Evolutionary conservation across 2,797 vertebrate genomes (phyloP).

Genomic region (Chelmon rostratus): DNA sequence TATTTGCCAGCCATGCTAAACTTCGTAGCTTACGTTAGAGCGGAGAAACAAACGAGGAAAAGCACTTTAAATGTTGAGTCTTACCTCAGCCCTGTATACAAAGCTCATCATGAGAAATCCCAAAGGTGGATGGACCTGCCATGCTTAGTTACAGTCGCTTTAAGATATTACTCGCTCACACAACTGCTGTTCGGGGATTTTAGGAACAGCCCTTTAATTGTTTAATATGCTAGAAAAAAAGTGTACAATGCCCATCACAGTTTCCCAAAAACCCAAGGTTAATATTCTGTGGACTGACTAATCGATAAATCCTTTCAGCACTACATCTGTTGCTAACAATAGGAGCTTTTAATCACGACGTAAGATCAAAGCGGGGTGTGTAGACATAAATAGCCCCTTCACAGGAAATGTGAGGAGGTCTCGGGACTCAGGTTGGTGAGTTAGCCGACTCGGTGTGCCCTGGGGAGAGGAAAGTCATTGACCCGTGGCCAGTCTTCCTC

Average conservation of each 20-base stretch:
- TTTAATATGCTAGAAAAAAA: constrained; percentile 1
- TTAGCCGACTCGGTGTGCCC: constrained; percentile 37
- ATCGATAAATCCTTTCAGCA: neutral
- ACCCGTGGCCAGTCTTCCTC: constrained; percentile 60
- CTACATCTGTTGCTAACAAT: neutral
- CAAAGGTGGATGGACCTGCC: neutral
- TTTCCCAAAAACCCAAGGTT: neutral
- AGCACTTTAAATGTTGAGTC: neutral
- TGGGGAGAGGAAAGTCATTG: constrained; percentile 46
- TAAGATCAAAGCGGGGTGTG: neutral
- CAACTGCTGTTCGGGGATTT: neutral
- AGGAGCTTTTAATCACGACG: neutral
- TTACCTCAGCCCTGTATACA: neutral
- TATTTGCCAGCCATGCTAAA: neutral
- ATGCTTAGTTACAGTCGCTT: neutral
- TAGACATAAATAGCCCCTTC: constrained; percentile 28
- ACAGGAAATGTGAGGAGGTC: constrained; percentile 22
- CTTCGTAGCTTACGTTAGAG: neutral
- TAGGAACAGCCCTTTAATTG: fast-evolving
- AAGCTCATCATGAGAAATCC: neutral
- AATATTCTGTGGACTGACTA: neutral
- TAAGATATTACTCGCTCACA: neutral
- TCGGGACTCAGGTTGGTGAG: constrained; percentile 25
- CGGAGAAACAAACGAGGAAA: no score
- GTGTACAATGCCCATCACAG: neutral